phyloP scores from a whole-genome alignment of 2,797 vertebrate genomes.

The Serranus cabrilla region DNA sequence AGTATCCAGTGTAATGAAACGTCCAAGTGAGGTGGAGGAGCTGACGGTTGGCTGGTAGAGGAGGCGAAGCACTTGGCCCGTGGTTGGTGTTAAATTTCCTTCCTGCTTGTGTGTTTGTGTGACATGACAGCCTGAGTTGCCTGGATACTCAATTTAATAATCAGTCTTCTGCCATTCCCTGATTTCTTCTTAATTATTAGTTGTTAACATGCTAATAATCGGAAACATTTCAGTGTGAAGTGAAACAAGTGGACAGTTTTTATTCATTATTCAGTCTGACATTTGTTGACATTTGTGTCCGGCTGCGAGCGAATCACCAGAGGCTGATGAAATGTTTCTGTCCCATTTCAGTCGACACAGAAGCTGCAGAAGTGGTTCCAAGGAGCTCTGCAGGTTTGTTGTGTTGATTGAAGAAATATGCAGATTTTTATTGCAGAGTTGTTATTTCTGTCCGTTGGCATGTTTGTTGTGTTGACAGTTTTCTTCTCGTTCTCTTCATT shows the following conservation, averaged over 20 bases:
- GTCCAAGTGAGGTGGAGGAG: background rate
- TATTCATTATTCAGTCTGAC: background rate
- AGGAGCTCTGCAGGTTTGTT: background rate
- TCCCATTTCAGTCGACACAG: background rate
- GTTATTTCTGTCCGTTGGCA: background rate
- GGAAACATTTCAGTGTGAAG: no score
- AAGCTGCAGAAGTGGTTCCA: background rate
- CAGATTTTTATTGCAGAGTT: background rate
- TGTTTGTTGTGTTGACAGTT: background rate
- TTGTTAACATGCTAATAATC: background rate
- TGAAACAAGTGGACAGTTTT: no score
- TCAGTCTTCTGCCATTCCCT: background rate
- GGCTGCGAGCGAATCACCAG: background rate
- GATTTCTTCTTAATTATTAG: background rate
- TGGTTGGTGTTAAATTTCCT: background rate
- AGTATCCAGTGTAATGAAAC: background rate
- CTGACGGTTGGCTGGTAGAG: slow-evolving; percentile 9
- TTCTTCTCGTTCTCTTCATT: background rate
- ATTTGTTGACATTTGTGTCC: background rate
- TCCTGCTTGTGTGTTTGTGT: background rate
- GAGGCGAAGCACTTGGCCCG: slow-evolving; percentile 1
- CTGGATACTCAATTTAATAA: background rate
- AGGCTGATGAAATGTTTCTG: background rate
- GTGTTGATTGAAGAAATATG: background rate
- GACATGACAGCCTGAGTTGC: slow-evolving; percentile 5